Conservation (phyloP, 1,140 invertebrate species). For the Dendroctonus valens region DNA sequence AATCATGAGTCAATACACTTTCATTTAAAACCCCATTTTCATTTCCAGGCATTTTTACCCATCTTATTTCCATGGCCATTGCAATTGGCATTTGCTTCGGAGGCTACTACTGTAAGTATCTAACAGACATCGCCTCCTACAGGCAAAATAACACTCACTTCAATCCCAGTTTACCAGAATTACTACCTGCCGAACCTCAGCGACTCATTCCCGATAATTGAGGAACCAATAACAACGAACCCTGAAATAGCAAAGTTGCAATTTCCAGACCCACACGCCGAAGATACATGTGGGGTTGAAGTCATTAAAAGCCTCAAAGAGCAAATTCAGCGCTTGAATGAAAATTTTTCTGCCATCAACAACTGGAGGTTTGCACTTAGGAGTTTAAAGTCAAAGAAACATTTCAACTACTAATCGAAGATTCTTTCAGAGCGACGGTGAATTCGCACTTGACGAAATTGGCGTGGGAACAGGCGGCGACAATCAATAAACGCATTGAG, state of each 20-base stretch:
- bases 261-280: background rate
- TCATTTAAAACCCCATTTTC: background rate
- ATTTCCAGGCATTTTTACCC: slow-evolving; percentile 24
- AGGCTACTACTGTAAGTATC: slow-evolving; percentile 26
- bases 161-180: slow-evolving; percentile 13
- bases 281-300: background rate
- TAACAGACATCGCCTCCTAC: background rate
- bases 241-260: too few relatives aligned
- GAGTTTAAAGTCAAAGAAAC: slow-evolving; percentile 8
- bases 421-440: background rate
- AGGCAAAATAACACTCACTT: background rate
- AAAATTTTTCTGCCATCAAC: slow-evolving; percentile 24
- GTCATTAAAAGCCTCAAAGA: slow-evolving; percentile 1
- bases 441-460: slow-evolving; percentile 11
- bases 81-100: slow-evolving; percentile 15
- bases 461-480: slow-evolving; percentile 16
- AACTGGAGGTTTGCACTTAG: slow-evolving; percentile 27
- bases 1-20: too few relatives aligned
- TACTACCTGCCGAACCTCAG: slow-evolving; percentile 6
- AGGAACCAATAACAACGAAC: background rate
- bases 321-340: slow-evolving; percentile 2
- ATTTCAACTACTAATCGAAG: background rate
- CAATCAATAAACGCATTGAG: slow-evolving; percentile 10
- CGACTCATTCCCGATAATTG: slow-evolving; percentile 1
- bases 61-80: slow-evolving; percentile 14